Base-by-base conservation (phyloP, 2,888 invertebrate genomes). In the Lasioglossum vierecki region DNA sequence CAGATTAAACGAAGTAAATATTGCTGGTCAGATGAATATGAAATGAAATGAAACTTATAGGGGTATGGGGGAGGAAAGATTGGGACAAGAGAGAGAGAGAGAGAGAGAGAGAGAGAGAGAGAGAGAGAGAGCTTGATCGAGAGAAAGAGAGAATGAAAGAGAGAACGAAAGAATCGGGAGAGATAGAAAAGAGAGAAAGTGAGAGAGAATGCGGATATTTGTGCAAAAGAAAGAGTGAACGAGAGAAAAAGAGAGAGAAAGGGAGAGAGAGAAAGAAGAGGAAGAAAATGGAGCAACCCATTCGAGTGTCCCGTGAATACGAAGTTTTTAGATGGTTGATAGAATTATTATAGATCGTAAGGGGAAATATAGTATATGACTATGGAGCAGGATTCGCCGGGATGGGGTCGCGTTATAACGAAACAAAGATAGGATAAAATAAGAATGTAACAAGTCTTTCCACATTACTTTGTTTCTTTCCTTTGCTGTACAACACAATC, bases 381-480 rank as follows among this genome's bases (percentile, higher is more conserved):
- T 57, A 39, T 68, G 73, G 60, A 70, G 4, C 6, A 57, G 41
- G 46, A n/a, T 83, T 60, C 72, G 76, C 39, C 49, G 80, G 71
- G 26, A 30, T 68, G 68, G 60, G 80, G 57, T 84, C 79, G 82
- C 71, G 85, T 87, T 87, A 86, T 90, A 85, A 85, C 82, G 88
- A 86, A 86, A 86, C 70, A 76, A 88, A 82, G 71, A 85, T 81
- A 85, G 86, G 66, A 80, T 84, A 85, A 86, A 73, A 46, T 80
- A 75, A 83, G 63, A 63, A 85, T 85, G 80, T 90, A 86, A 88
- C 82, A 80, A 91, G 86, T 91, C 82, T 90, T 90, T 91, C 86
- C 84, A 80, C 78, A 81, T 80, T 85, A 39, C 81, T 83, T 87
- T 90, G 88, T 88, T 91, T 91, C 88, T 80, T 92, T 91, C 91